phyloP scores from a whole-genome alignment of 2,113 vertebrate species.

The Burhinus bistriatus region DNA sequence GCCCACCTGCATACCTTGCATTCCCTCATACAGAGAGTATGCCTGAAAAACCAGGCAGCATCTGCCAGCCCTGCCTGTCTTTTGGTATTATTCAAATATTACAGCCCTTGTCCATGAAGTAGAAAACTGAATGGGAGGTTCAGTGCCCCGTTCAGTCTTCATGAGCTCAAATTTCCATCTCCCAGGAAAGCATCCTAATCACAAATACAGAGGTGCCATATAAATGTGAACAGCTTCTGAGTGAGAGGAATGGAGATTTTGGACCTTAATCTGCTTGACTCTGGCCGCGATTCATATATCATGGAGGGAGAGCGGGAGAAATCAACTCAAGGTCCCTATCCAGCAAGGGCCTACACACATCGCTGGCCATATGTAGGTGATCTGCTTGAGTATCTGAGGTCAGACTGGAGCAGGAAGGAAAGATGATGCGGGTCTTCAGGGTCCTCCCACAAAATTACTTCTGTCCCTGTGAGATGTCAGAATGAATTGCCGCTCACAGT shows the following conservation, averaged over 20 bases:
- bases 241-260: constrained; percentile 23
- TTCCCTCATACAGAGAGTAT: not conserved
- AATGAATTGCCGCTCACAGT: not conserved
- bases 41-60: not conserved
- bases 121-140: not conserved
- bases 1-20: not conserved
- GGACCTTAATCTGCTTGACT: not conserved
- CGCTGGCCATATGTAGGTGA: not conserved
- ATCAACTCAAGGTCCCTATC: not conserved
- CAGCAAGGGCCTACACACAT: not conserved
- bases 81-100: not conserved
- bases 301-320: not conserved
- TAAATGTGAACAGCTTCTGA: constrained; percentile 31
- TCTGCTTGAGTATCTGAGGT: not conserved
- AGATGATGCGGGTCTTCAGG: not conserved
- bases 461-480: constrained; percentile 37
- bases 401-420: not conserved
- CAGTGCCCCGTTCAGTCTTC: not conserved
- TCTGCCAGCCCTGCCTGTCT: not conserved
- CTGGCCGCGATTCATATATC: not conserved
- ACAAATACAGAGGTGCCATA: not conserved
- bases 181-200: not conserved
- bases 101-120: not conserved
- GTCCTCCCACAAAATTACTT: constrained; percentile 27
- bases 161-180: not conserved